phyloP scores from a whole-genome alignment of 2,797 vertebrate genomes.

The Psittacula echo region DNA sequence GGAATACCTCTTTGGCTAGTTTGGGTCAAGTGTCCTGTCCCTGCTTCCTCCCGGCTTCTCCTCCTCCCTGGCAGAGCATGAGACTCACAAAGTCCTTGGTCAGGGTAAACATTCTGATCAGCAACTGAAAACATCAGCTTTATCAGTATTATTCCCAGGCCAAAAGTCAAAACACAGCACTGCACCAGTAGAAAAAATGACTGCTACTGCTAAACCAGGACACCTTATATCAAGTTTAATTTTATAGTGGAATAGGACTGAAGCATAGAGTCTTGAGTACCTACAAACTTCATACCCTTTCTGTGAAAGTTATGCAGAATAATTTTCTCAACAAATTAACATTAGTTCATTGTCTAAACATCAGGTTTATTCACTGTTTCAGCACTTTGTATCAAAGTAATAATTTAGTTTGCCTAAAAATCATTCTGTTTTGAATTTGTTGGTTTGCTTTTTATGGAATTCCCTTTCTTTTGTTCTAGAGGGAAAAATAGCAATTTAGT shows the following conservation, averaged over 20 bases:
- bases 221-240: background rate
- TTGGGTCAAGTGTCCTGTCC: too few relatives aligned
- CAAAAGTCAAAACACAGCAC: too few relatives aligned
- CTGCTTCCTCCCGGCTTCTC: too few relatives aligned
- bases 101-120: too few relatives aligned
- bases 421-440: background rate
- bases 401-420: background rate
- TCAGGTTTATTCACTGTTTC: background rate
- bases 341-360: background rate
- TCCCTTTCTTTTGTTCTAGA: background rate
- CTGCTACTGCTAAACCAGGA: too few relatives aligned
- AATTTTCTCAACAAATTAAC: background rate
- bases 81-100: too few relatives aligned
- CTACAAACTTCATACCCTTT: background rate
- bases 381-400: background rate
- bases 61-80: too few relatives aligned
- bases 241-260: background rate
- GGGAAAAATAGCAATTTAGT: background rate
- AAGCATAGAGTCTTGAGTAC: background rate
- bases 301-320: background rate
- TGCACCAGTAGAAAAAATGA: too few relatives aligned
- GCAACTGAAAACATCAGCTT: too few relatives aligned
- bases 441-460: background rate
- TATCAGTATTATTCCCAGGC: too few relatives aligned
- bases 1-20: too few relatives aligned